These are phyloP conservation scores for Tachystola acroxantha DNA, from an alignment of 2,888 invertebrate species.

Conservation along the genomic window DNA sequence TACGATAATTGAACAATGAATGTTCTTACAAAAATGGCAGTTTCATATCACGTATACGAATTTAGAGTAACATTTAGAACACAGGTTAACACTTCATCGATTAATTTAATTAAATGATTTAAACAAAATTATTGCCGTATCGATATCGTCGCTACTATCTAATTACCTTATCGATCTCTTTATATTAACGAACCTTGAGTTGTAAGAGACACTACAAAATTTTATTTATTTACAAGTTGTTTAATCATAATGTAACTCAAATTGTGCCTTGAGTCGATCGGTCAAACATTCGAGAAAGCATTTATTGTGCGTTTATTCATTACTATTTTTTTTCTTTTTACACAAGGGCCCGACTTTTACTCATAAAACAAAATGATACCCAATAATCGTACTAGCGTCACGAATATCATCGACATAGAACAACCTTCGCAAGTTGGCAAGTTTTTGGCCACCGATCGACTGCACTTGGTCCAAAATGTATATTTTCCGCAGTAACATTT, in stretches of 20 bases:
- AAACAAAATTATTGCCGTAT: constrained; percentile 54
- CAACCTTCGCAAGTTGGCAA: too few species aligned
- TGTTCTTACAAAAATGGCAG: constrained; percentile 66
- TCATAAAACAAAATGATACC: neutral
- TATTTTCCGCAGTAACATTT: constrained; percentile 23
- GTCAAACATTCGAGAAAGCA: constrained; percentile 27
- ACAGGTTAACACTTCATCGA: constrained; percentile 32
- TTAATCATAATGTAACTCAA: constrained; percentile 36
- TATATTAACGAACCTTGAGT: constrained; percentile 31
- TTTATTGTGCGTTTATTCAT: constrained; percentile 41
- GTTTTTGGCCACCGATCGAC: constrained; percentile 49
- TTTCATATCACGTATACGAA: constrained; percentile 67
- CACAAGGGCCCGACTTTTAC: neutral
- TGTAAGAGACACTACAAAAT: constrained; percentile 28
- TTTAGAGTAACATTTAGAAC: constrained; percentile 47
- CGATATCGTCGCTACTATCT: constrained; percentile 26
- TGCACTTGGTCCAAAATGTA: constrained; percentile 69
- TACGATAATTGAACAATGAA: constrained; percentile 36
- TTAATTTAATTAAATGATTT: constrained; percentile 26
- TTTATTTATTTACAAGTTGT: constrained; percentile 39
- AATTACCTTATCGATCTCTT: constrained; percentile 5
- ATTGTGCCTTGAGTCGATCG: constrained; percentile 45
- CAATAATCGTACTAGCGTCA: too few species aligned
- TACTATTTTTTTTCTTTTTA: too few species aligned
- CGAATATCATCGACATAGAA: too few species aligned